phyloP scores from a whole-genome alignment of 2,888 invertebrate genomes.

The Micropterix aruncella region DNA sequence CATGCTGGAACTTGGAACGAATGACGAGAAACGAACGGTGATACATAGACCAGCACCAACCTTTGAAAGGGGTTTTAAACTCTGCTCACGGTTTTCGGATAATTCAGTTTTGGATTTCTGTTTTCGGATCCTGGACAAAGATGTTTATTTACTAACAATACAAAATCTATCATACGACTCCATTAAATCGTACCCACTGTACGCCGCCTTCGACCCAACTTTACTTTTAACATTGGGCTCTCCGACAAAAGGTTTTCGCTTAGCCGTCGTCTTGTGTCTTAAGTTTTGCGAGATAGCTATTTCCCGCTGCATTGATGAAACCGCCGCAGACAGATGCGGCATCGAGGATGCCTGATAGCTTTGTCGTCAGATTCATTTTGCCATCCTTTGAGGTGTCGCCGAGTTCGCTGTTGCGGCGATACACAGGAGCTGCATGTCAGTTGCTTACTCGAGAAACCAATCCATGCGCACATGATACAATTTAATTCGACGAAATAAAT shows the following conservation, averaged over 20 bases:
- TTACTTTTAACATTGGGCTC: background rate
- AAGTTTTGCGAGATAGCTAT: background rate
- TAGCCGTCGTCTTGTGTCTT: background rate
- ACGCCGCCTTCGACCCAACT: too few relatives aligned
- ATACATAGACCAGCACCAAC: too few relatives aligned
- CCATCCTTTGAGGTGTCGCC: background rate
- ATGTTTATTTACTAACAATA: too few relatives aligned
- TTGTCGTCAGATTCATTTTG: background rate
- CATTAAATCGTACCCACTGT: too few relatives aligned
- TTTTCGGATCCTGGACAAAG: too few relatives aligned
- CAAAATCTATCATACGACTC: too few relatives aligned
- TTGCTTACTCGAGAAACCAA: background rate
- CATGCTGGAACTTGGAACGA: too few relatives aligned
- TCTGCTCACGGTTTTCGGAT: too few relatives aligned
- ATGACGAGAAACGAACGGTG: too few relatives aligned
- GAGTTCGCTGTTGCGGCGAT: background rate
- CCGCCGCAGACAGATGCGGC: background rate
- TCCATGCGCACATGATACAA: background rate
- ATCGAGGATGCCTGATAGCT: background rate
- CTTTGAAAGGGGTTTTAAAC: too few relatives aligned
- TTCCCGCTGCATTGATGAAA: background rate
- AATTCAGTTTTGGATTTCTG: too few relatives aligned
- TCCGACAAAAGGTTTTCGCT: background rate
- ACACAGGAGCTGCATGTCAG: background rate
- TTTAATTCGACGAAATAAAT: background rate